These are phyloP conservation scores for Phocoena phocoena DNA, from an alignment of 2,113 vertebrate species.

Conservation along the genomic window DNA sequence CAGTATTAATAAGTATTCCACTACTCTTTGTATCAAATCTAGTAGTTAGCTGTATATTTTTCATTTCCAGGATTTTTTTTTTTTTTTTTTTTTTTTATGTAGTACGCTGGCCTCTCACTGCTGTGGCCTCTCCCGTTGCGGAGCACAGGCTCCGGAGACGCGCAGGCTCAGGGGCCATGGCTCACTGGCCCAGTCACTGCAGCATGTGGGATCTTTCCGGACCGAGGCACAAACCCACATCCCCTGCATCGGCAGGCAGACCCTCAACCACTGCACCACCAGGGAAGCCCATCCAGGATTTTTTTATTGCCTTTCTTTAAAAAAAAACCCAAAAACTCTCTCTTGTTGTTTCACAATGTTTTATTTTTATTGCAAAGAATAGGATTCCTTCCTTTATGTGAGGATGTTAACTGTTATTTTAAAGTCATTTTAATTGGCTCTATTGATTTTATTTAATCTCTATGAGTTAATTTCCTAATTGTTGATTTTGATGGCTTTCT, in stretches of 20 bases:
- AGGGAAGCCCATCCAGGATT: background rate
- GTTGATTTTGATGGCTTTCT: background rate
- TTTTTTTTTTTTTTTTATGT: no score
- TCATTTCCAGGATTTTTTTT: background rate
- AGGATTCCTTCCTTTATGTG: background rate
- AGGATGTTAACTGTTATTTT: background rate
- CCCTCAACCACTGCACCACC: no score
- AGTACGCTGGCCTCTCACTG: no score
- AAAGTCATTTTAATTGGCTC: background rate
- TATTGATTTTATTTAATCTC: background rate
- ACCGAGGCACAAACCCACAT: no score
- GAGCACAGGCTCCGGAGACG: no score
- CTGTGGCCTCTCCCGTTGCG: no score
- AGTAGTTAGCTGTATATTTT: background rate
- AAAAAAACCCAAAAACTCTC: background rate
- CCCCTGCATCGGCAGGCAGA: no score
- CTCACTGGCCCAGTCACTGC: fast-evolving
- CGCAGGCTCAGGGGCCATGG: no score
- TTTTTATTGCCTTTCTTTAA: background rate
- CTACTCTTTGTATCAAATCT: background rate
- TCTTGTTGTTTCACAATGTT: background rate
- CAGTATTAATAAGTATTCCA: background rate
- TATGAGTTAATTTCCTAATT: background rate
- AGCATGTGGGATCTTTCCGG: no score
- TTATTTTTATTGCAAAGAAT: background rate